Evolutionary conservation across 1,140 invertebrate genomes (phyloP).

Genomic region (Brachionus calyciflorus): DNA sequence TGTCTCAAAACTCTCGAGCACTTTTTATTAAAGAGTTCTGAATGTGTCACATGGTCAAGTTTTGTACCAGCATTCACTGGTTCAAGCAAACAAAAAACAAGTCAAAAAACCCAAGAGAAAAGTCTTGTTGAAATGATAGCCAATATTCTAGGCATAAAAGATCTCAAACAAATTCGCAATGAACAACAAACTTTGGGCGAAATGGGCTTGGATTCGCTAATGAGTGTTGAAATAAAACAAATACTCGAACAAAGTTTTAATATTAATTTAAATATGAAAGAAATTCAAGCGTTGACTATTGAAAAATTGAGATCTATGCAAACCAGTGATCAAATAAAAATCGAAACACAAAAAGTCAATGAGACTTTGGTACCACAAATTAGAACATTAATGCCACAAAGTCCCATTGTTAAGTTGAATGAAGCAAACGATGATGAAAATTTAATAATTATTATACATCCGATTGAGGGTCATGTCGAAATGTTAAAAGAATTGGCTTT

Average conservation of each 20-base stretch:
- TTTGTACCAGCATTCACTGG: constrained; percentile 64
- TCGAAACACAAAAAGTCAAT: constrained; percentile 50
- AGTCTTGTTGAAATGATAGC: constrained; percentile 56
- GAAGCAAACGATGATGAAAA: constrained; percentile 51
- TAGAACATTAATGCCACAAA: constrained; percentile 61
- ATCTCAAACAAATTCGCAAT: constrained; percentile 71
- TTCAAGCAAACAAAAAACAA: constrained; percentile 29
- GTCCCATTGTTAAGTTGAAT: constrained; percentile 62
- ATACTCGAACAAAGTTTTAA: constrained; percentile 87
- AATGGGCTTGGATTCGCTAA: constrained; percentile 91
- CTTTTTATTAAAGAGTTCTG: constrained; percentile 75
- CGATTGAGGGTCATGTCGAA: constrained; percentile 81
- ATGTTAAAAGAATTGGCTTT: constrained; percentile 69
- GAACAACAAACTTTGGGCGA: constrained; percentile 74
- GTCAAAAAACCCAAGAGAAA: constrained; percentile 44
- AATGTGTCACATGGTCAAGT: constrained; percentile 69
- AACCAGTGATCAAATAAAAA: constrained; percentile 66
- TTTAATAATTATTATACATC: constrained; percentile 76
- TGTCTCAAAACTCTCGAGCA: constrained; percentile 79
- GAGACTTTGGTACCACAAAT: constrained; percentile 53
- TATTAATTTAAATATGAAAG: constrained; percentile 48
- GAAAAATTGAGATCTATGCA: constrained; percentile 73
- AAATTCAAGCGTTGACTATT: constrained; percentile 71
- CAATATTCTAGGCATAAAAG: constrained; percentile 69
- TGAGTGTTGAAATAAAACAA: constrained; percentile 97